Evolutionary conservation across 2,113 vertebrate genomes (phyloP), one percentile per base, ranked within the genome.

Genomic region (Rynchops niger): DNA sequence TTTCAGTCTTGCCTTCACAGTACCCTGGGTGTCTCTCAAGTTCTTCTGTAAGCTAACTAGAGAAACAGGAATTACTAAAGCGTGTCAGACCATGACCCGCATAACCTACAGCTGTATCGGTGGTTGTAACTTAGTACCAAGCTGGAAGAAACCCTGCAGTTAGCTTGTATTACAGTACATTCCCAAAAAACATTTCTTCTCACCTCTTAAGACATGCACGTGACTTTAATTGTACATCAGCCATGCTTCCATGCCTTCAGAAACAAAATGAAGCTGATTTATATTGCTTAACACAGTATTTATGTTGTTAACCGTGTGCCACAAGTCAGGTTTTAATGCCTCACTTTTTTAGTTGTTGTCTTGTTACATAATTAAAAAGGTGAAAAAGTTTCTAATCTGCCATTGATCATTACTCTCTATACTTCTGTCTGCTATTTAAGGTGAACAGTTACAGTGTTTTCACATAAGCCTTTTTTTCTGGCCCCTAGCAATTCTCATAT

Each of bases 291-390:
- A 63, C 38, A 43, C 29, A 21, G 9, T 5, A 20, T 45, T 55
- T 0, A 0, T 32, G 6, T 10, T 25, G 47, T 61, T n/a, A 50
- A 9, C 20, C 6, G 1, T 8, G 2, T 63, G 50, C 55, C 53
- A 23, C 42, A 26, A 38, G 26, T 63, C 34, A 40, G 32, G 29
- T 63, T 87, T 69, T 87, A 76, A 69, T n/a, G 32, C 76, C 56
- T 79, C 26, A 3, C 11, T 15, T 65, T 49, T 74, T 71, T 29
- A 67, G 38, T 6, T 62, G 11, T 47, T 61, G 25, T 52, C 50
- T 81, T 62, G 36, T 86, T 63, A n/a, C 49, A 72, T 79, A 52
- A 62, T 86, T 11, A 40, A 87, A 50, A 23, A 77, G 50, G n/a
- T 84, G 70, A 50, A 71, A 30, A 56, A 84, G 20, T 76, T 67